phyloP scores from a whole-genome alignment of 2,113 vertebrate genomes.

The Orcinus orca region DNA sequence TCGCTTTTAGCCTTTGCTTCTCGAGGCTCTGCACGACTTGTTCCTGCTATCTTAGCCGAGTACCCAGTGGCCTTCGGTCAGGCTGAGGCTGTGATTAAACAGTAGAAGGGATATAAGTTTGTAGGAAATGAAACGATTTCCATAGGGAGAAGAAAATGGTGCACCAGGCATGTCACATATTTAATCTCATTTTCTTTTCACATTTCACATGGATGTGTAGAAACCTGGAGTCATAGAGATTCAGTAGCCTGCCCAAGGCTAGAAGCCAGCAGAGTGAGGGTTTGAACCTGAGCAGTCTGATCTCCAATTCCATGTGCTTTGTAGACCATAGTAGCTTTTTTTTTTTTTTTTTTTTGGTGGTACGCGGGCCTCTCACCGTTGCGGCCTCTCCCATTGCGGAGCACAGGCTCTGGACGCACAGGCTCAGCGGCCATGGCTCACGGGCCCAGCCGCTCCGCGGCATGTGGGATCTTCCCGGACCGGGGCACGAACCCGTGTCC shows the following conservation, averaged over 20 bases:
- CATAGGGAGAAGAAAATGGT: neutral
- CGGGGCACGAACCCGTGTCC: no score
- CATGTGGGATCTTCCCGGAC: no score
- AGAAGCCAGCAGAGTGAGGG: neutral
- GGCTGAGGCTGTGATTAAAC: neutral
- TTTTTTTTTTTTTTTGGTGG: no score
- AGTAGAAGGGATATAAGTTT: neutral
- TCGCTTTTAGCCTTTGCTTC: constrained; percentile 11
- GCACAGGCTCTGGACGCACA: no score
- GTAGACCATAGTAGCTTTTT: neutral
- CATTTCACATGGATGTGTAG: neutral
- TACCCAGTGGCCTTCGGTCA: neutral
- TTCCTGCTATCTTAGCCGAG: neutral
- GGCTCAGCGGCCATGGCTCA: no score
- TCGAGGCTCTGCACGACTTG: neutral
- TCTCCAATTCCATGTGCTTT: neutral
- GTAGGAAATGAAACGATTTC: neutral
- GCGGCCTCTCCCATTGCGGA: no score
- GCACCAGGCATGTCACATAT: neutral
- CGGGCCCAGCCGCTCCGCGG: no score
- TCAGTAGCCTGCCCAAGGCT: neutral
- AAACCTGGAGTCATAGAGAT: neutral
- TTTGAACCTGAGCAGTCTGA: constrained; percentile 5
- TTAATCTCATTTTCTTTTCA: constrained; percentile 9
- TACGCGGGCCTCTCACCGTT: no score